phyloP scores from a whole-genome alignment of 2,113 vertebrate genomes.

The Stomatorhinus ivindoensis region DNA sequence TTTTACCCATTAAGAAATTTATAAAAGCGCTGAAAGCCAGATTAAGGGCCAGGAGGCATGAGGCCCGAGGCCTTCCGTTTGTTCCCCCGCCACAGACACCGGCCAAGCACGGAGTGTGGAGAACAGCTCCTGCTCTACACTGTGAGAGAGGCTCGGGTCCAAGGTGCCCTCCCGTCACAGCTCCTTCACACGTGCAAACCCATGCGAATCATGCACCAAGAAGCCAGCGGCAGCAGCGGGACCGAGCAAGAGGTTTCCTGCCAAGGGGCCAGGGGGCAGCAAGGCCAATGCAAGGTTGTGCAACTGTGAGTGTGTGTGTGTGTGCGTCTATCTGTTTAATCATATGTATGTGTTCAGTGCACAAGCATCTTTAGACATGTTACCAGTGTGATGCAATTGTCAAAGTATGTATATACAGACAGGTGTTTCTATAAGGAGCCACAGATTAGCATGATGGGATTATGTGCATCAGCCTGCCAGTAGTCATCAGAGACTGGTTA shows the following conservation, averaged over 20 bases:
- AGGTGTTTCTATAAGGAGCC: neutral
- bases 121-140: neutral
- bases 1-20: neutral
- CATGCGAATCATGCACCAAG: conserved; percentile 9
- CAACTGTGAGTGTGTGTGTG: neutral
- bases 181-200: neutral
- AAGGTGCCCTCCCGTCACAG: neutral
- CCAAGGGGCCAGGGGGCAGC: conserved; percentile 24
- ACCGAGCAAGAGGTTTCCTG: conserved; percentile 18
- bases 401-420: conserved; percentile 3
- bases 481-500: neutral
- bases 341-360: conserved; percentile 22
- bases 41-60: neutral
- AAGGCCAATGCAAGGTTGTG: conserved; percentile 23
- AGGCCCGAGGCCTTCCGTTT: neutral
- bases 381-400: conserved; percentile 16
- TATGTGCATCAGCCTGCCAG: neutral
- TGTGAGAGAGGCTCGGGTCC: neutral
- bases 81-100: neutral
- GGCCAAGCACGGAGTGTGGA: neutral
- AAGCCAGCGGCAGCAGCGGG: conserved; percentile 18
- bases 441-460: neutral
- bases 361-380: conserved; percentile 9
- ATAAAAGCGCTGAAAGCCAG: neutral
- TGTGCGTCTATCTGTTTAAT: neutral